Evolutionary conservation across 2,797 vertebrate genomes (phyloP), one percentile per base, ranked within the genome.

Genomic region (Acestrorhynchus altus): DNA sequence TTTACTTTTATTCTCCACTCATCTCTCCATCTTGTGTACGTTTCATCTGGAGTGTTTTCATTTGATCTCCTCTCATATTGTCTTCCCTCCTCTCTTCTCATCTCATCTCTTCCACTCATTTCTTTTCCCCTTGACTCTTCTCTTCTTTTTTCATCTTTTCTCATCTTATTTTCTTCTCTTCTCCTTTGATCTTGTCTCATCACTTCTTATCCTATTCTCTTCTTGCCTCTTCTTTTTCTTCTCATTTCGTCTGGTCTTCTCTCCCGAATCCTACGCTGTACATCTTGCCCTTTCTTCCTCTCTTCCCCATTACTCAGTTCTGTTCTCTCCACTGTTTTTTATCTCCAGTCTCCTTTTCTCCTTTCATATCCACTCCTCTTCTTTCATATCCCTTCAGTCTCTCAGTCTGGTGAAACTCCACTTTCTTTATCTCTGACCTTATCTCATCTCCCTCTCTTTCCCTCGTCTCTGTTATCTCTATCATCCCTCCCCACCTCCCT

Each of bases 351-450:
- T 35, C 31, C 31, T 35, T 35, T 6, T 18, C 26, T 39, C 59
- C 18, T 51, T 7, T 51, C 18, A 6, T n/a, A n/a, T 51, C 18
- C 1, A 1, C 1, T n/a, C 15, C 12, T 20, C n/a, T 20, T 20
- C 10, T 52, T 1, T 20, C 8, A 0, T 52, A 2, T 35, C 31
- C 31, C 31, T 35, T 35, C 31, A 35, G 31, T 35, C 31, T 35
- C 31, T 35, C 31, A 35, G 31, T 35, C 51, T 52, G n/a, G 51
- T 22, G 20, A 52, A n/a, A 6, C 54, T 26, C 44, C 60, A 28
- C 67, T 60, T 22, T n/a, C 83, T 84, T 88, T 83, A 0, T 81
- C 72, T 89, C n/a, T 56, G 2, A 7, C 52, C n/a, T n/a, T 31
- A 15, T 22, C n/a, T 64, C 61, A n/a, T 64, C 61, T 12, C 18